phyloP scores from a whole-genome alignment of 2,797 vertebrate genomes.

The Aratinga solstitialis region DNA sequence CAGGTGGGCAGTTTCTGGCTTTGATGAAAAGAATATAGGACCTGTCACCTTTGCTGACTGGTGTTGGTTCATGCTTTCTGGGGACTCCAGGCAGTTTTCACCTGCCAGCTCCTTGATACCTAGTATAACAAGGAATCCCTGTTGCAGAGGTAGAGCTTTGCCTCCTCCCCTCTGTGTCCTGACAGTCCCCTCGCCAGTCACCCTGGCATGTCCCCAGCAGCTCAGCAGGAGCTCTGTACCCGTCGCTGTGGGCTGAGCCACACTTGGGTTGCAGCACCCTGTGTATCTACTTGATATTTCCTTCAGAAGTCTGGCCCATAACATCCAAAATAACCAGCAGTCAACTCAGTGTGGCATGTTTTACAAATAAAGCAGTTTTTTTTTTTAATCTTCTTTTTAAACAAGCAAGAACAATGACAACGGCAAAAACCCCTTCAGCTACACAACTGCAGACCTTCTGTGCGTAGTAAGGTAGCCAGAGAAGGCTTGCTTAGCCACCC shows the following conservation, averaged over 20 bases:
- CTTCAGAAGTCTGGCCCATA: rapidly evolving
- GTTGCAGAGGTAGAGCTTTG: neutral
- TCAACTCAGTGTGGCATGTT: neutral
- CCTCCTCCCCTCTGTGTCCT: neutral
- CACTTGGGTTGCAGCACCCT: neutral
- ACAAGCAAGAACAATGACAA: neutral
- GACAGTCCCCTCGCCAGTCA: neutral
- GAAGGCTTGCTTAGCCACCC: neutral
- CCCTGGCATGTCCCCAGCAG: neutral
- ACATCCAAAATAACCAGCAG: neutral
- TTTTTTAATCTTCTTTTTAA: neutral
- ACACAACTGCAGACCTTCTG: neutral
- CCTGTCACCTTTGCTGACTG: neutral
- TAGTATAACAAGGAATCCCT: neutral
- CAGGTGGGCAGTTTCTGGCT: neutral
- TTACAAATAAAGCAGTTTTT: neutral
- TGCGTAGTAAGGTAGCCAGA: neutral
- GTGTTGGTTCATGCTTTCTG: neutral
- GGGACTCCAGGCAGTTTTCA: neutral
- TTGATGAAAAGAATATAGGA: neutral
- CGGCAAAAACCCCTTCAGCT: neutral
- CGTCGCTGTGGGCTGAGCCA: neutral
- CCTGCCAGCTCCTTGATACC: neutral
- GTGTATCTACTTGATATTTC: neutral
- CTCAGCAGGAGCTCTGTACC: neutral